Evolutionary conservation across 2,797 vertebrate genomes (phyloP).

Genomic region (Mastacembelus armatus): DNA sequence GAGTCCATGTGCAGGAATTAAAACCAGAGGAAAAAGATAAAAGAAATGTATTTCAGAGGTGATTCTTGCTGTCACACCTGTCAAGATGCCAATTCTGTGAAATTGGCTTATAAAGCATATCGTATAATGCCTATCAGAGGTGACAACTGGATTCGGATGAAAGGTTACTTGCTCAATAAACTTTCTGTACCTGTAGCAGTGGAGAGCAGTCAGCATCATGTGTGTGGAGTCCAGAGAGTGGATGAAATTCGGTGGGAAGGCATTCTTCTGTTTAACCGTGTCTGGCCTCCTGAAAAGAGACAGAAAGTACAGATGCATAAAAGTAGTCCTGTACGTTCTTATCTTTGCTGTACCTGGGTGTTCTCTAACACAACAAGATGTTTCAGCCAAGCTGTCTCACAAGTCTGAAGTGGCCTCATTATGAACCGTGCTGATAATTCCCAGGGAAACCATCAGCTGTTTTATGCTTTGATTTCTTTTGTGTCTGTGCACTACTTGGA

Average conservation of each 20-base stretch:
- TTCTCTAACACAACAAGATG: neutral
- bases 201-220: constrained; percentile 97
- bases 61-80: constrained; percentile 1
- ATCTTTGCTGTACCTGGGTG: neutral
- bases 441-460: neutral
- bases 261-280: constrained; percentile 95
- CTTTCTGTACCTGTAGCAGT: constrained; percentile 87
- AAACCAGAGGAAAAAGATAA: constrained; percentile 1
- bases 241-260: constrained; percentile 98
- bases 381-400: neutral
- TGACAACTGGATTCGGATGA: too few relatives aligned
- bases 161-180: neutral
- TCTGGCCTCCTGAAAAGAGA: constrained; percentile 88
- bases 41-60: neutral
- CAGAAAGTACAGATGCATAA: neutral
- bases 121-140: too few relatives aligned
- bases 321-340: neutral
- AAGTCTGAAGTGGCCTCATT: constrained; percentile 5
- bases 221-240: constrained; percentile 98
- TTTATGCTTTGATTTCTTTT: neutral
- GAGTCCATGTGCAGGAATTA: neutral
- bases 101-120: too few relatives aligned
- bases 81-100: neutral
- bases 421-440: neutral
- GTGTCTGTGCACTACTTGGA: neutral